Conservation (phyloP, 2,888 invertebrate genomes). For the Graphium colonna region DNA sequence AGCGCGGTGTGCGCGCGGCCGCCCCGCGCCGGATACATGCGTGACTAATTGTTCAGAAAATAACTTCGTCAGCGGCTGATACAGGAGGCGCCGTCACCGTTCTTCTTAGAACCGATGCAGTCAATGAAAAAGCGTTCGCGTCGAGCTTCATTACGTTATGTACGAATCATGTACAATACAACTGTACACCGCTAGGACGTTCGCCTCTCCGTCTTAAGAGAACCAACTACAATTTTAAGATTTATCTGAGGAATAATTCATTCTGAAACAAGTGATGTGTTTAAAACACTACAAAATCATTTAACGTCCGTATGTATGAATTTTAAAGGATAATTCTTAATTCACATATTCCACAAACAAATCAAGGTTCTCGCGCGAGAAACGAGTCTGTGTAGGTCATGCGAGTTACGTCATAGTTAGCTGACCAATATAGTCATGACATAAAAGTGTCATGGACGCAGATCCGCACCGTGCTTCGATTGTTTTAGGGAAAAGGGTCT, state of each 20-base stretch:
- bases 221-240: not conserved
- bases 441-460: constrained; percentile 21
- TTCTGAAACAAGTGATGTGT: no score
- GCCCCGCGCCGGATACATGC: constrained; percentile 71
- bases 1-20: constrained; percentile 41
- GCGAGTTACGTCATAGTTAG: constrained; percentile 19
- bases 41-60: constrained; percentile 79
- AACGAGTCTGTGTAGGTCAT: constrained; percentile 21
- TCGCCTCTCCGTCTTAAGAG: not conserved
- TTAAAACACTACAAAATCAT: no score
- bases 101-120: constrained; percentile 67
- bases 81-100: constrained; percentile 65
- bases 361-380: constrained; percentile 20
- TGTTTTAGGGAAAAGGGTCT: not conserved
- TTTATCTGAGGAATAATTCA: not conserved
- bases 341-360: constrained; percentile 1
- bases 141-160: constrained; percentile 13
- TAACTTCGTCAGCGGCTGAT: constrained; percentile 76
- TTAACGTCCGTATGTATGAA: not conserved
- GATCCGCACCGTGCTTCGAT: constrained; percentile 3
- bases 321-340: constrained; percentile 11
- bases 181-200: no score
- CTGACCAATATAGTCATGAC: constrained; percentile 24
- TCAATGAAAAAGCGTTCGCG: constrained; percentile 32
- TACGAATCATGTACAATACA: not conserved